Conservation (phyloP, 2,888 invertebrate species). For the Glyphotaelius pellucidus region DNA sequence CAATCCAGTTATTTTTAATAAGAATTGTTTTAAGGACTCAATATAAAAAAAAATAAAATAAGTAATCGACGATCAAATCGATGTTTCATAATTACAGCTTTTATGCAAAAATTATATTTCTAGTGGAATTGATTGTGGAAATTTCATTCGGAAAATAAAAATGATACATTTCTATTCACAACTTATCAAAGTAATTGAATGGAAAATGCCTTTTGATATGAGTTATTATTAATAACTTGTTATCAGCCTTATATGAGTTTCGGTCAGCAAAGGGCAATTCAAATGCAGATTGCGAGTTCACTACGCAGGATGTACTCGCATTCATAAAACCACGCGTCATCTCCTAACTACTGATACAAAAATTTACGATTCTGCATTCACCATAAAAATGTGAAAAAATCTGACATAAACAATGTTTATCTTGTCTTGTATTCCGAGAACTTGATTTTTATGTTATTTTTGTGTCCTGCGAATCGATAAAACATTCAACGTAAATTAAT, state of each 20-base stretch:
- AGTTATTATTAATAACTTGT: background rate
- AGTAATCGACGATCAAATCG: too few species aligned
- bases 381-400: background rate
- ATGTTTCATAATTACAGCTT: too few species aligned
- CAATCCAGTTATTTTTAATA: too few species aligned
- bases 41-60: too few species aligned
- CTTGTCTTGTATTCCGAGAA: slow-evolving; percentile 20
- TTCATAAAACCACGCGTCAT: background rate
- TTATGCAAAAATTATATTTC: too few species aligned
- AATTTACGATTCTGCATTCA: background rate
- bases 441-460: background rate
- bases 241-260: background rate
- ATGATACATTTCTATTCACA: too few species aligned
- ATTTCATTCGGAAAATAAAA: too few species aligned
- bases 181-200: too few species aligned
- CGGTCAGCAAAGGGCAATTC: background rate
- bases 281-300: background rate
- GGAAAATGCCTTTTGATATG: too few species aligned
- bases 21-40: too few species aligned
- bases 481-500: slow-evolving; percentile 3
- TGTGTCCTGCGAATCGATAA: slow-evolving; percentile 2
- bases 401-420: background rate
- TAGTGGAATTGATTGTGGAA: too few species aligned
- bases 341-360: background rate
- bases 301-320: slow-evolving; percentile 1